Conservation (phyloP, 2,888 invertebrate species). For the Pseudanteris insignis region DNA sequence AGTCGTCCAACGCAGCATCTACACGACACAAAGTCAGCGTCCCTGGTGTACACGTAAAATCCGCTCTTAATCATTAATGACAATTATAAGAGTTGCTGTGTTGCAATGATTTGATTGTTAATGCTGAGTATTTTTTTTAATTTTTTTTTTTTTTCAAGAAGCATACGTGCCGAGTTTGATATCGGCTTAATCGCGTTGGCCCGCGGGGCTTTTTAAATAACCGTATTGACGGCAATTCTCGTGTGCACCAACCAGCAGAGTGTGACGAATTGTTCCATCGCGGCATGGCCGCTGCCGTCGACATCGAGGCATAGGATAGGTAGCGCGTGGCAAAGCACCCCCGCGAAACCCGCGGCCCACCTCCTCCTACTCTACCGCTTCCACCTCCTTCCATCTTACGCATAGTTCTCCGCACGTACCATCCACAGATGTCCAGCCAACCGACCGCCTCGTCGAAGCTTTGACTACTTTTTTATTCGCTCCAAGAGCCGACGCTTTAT, state of each 20-base stretch:
- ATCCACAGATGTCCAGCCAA: conserved; percentile 15
- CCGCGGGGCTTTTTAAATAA: conserved; percentile 59
- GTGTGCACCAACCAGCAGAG: conserved; percentile 64
- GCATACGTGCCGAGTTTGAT: conserved; percentile 22
- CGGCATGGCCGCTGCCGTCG: conserved; percentile 48
- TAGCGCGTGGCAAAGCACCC: conserved; percentile 60
- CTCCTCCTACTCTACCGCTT: conserved; percentile 7
- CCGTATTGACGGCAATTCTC: conserved; percentile 65
- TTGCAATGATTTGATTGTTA: no score
- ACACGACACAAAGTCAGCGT: no score
- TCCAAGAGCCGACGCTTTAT: conserved; percentile 43
- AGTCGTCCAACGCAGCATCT: no score
- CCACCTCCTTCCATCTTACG: conserved; percentile 13
- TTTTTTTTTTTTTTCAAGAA: no score
- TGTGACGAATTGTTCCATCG: conserved; percentile 62
- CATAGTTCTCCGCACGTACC: conserved; percentile 25
- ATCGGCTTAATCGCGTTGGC: conserved; percentile 39
- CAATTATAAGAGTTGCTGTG: no score
- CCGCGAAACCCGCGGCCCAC: conserved; percentile 37
- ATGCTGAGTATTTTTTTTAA: no score
- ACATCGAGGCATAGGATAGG: conserved; percentile 49
- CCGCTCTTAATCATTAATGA: no score
- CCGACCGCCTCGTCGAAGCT: conserved; percentile 29
- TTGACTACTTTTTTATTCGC: conserved; percentile 55
- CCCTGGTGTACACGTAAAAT: no score